These are phyloP conservation scores for Zophobas atratus DNA, from an alignment of 1,140 invertebrate genomes.

Conservation along the genomic window DNA sequence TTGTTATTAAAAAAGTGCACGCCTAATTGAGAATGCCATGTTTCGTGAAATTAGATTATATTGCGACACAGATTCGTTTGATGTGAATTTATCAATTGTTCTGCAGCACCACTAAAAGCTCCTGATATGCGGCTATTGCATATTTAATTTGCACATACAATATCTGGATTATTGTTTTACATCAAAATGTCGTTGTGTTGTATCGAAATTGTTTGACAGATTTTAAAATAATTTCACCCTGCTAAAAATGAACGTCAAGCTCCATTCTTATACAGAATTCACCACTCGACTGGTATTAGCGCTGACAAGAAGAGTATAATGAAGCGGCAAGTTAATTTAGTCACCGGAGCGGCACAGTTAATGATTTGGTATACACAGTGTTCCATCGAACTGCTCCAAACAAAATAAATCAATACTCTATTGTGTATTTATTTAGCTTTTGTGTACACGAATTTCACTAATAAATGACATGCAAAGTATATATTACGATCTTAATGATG, in stretches of 20 bases:
- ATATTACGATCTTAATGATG: too few species aligned
- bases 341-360: conserved; percentile 36
- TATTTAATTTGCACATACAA: too few species aligned
- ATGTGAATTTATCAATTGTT: too few species aligned
- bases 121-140: too few species aligned
- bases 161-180: too few species aligned
- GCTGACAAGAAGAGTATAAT: conserved; percentile 35
- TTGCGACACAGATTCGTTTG: too few species aligned
- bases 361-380: conserved; percentile 35
- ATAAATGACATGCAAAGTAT: too few species aligned
- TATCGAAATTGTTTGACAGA: conserved; percentile 8
- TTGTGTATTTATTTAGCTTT: not conserved
- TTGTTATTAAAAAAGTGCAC: too few species aligned
- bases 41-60: too few species aligned
- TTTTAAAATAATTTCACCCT: conserved; percentile 4
- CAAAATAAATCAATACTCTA: conserved; percentile 24
- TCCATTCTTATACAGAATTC: conserved; percentile 8
- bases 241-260: not conserved
- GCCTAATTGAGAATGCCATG: too few species aligned
- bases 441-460: not conserved
- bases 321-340: conserved; percentile 33
- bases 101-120: too few species aligned
- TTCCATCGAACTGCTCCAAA: not conserved
- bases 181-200: conserved; percentile 4
- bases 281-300: conserved; percentile 22